Base-by-base conservation (phyloP, 2,113 vertebrate genomes). In the Leucopsar rothschildi region DNA sequence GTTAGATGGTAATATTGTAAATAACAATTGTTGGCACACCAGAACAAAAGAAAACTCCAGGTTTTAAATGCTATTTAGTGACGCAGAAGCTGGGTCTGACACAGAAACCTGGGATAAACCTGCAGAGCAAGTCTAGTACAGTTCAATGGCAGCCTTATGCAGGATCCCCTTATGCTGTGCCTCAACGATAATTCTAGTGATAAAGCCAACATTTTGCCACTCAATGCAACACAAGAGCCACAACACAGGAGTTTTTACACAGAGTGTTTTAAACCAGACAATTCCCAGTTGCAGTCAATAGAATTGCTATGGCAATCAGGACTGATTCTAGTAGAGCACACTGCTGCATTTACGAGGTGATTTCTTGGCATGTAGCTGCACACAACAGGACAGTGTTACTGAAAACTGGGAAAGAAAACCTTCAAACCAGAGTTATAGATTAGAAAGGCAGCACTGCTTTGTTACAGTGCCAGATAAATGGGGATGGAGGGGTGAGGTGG, bases 341-440 rank as follows among this genome's bases (percentile, higher is more conserved):
- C 9, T 12, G 53, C 17, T 6, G 17, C 0, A 0, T 25, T 37
- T 15, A 28, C 6, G 12, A 5, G 7, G 29, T 4, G 42, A 42
- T 39, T 39, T 25, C 31, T 7, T 1, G 0, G 2, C 5, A 2
- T 5, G 0, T 0, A 35, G 37, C 57, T 31, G 28, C 65, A 17
- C 27, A 8, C 1, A 2, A 28, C 20, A 17, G 10, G 16, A 23
- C 5, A 6, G 29, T 19, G n/a, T 27, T 21, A 55, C 70, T 6
- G 18, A 47, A 61, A 90, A 55, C 12, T 2, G 25, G 40, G 29
- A 31, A 55, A 55, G 55, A 47, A 76, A 76, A 53, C 25, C 27
- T 55, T 42, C 40, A 61, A 35, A 82, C n/a, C n/a, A 37, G 50
- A 88, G 52, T 27, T 11, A 37, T 19, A 31, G 24, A 11, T 35